These are phyloP conservation scores for Cremastinae sp. DNA, from an alignment of 2,888 invertebrate genomes.

Conservation along the genomic window DNA sequence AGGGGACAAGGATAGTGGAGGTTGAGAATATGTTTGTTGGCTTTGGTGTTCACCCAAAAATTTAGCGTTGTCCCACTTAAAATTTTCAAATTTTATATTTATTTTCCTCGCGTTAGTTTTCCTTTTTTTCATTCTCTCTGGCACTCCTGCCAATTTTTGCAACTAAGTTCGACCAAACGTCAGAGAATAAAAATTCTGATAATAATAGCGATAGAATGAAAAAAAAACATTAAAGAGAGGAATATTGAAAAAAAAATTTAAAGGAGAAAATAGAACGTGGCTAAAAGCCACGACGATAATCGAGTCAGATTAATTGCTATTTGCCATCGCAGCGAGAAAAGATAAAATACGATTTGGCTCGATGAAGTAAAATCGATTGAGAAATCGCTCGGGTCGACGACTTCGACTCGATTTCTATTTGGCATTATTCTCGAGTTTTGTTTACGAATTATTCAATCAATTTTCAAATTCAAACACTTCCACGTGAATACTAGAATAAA, in stretches of 20 bases:
- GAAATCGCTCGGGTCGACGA: not conserved
- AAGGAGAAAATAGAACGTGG: conserved; percentile 66
- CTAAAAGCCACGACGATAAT: conserved; percentile 62
- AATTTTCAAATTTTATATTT: conserved; percentile 11
- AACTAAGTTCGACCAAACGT: not conserved
- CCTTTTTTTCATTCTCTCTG: too few species aligned
- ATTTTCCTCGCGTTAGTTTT: not conserved
- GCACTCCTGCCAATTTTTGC: conserved; percentile 56
- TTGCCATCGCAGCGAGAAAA: conserved; percentile 51
- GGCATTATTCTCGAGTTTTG: too few species aligned
- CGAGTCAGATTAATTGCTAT: conserved; percentile 62
- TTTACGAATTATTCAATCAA: too few species aligned
- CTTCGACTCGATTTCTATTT: too few species aligned
- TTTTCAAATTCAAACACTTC: too few species aligned
- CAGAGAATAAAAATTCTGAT: conserved; percentile 17
- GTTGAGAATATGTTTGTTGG: conserved; percentile 60
- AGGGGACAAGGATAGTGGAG: conserved; percentile 31
- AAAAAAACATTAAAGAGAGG: not conserved
- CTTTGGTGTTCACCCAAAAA: conserved; percentile 70
- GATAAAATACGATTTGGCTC: not conserved
- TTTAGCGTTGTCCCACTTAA: conserved; percentile 57
- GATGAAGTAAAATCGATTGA: not conserved
- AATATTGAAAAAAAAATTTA: conserved; percentile 19
- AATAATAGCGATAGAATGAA: not conserved
- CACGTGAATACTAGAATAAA: too few species aligned